Base-by-base conservation (phyloP, 2,797 vertebrate genomes). In the Hephaestus fuliginosus region DNA sequence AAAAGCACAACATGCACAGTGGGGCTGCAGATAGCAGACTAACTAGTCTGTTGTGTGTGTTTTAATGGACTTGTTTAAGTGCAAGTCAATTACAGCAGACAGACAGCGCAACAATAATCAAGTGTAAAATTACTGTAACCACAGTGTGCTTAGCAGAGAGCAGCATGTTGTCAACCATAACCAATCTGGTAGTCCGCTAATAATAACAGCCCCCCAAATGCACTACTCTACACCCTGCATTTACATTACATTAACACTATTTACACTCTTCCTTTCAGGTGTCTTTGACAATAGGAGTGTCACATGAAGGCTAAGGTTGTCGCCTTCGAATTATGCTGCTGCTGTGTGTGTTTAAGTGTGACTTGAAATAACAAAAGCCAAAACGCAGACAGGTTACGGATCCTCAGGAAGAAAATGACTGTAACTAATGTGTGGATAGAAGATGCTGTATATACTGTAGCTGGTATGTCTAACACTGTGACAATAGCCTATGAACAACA, bases 101-200 rank as follows among this genome's bases (percentile, higher is more conserved):
- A 73, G 62, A 68, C 68, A 70, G 43, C 22, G 70, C 5, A 17
- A 12, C 65, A 36, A 87, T 87, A 84, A 84, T 80, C 41, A 7
- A 70, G 71, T 81, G 78, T 87, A 64, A 90, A 90, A 86, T 83
- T 20, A 78, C 25, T 84, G 79, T 72, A 84, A 87, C 77, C 70
- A n/a, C 73, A 66, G 65, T 70, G 71, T 52, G 63, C 51, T 66
- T 57, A 51, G 80, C 67, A 77, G 68, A 85, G 46, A 78, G 60
- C 5, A 70, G 78, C 73, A 60, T 22, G 49, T 68, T 64, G 58
- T 68, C 78, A 90, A 76, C 74, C 88, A 78, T 36, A 74, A 89
- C 88, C 90, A 91, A 91, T 90, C 78, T 82, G 68, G 7, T 71
- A 18, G 51, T 60, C 71, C 7, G 14, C n/a, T 74, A 60, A 88